A percentile compares a stretch with the other conserved stretches of the same genome.
Evolutionary conservation across 2,888 invertebrate genomes (phyloP).

Genomic region (Agapetus fuscipes): DNA sequence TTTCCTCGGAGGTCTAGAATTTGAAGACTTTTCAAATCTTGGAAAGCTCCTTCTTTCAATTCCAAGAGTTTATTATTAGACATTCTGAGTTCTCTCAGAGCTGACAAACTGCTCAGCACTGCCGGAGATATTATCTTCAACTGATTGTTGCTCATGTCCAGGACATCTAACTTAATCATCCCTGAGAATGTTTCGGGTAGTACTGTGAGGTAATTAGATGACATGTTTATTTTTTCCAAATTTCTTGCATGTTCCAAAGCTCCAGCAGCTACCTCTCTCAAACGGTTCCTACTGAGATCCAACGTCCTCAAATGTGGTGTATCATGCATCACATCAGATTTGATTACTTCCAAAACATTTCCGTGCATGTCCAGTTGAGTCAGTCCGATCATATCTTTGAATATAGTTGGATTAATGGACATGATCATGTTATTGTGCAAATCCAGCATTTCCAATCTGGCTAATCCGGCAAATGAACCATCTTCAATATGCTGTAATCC

Average conservation of each 20-base stretch:
- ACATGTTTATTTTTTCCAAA: slow-evolving; percentile 65
- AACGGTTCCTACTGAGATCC: slow-evolving; percentile 66
- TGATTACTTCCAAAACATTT: slow-evolving; percentile 63
- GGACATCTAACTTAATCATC: slow-evolving; percentile 55
- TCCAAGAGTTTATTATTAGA: slow-evolving; percentile 66
- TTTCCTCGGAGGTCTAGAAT: slow-evolving; percentile 74
- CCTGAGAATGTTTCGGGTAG: slow-evolving; percentile 62
- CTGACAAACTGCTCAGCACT: slow-evolving; percentile 57
- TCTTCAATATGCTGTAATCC: slow-evolving; percentile 60
- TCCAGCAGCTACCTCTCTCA: slow-evolving; percentile 56
- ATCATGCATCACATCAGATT: slow-evolving; percentile 58
- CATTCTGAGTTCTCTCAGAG: slow-evolving; percentile 60
- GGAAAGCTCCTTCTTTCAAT: slow-evolving; percentile 61
- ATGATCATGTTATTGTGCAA: slow-evolving; percentile 63
- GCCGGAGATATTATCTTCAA: slow-evolving; percentile 60
- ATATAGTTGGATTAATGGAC: slow-evolving; percentile 54
- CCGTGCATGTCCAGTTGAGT: slow-evolving; percentile 65
- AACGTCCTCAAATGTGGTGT: slow-evolving; percentile 53
- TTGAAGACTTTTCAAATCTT: slow-evolving; percentile 58
- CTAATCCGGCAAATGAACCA: slow-evolving; percentile 58
- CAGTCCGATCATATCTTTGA: slow-evolving; percentile 52
- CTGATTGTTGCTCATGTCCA: slow-evolving; percentile 73
- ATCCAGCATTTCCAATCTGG: slow-evolving; percentile 62
- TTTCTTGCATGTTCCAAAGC: slow-evolving; percentile 54
- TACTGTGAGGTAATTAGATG: slow-evolving; percentile 64